Conservation (phyloP, 1,140 invertebrate species). For the Habropoda laboriosa region DNA sequence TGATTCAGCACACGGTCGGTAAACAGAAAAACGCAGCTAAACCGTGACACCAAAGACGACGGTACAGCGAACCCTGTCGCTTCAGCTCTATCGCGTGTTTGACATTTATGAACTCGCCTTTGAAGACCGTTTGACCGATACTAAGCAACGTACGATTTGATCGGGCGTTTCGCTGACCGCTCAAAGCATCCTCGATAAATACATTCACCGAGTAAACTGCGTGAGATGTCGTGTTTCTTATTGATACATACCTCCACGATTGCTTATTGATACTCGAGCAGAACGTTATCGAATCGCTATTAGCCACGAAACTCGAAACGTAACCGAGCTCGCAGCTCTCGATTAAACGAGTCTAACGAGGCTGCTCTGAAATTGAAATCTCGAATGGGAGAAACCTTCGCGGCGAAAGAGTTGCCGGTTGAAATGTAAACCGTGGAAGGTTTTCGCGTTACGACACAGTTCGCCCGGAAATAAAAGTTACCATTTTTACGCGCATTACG, state of each 20-base stretch:
- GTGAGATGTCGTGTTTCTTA: not conserved
- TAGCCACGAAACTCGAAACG: too few relatives aligned
- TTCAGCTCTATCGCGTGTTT: not conserved
- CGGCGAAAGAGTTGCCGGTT: not conserved
- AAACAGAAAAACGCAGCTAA: too few relatives aligned
- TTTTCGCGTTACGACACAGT: slow-evolving; percentile 22
- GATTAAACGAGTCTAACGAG: too few relatives aligned
- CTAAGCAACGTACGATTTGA: slow-evolving; percentile 20
- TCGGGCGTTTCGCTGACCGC: not conserved
- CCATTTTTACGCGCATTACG: slow-evolving; percentile 30
- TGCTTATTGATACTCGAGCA: not conserved
- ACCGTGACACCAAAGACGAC: not conserved
- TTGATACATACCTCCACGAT: too few relatives aligned
- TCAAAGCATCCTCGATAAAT: slow-evolving; percentile 18
- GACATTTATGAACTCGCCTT: slow-evolving; percentile 25
- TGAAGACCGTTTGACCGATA: slow-evolving; percentile 1
- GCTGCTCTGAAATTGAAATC: not conserved
- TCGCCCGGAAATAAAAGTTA: slow-evolving; percentile 56
- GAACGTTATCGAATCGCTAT: too few relatives aligned
- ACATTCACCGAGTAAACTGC: slow-evolving; percentile 9
- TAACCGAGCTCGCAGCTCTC: too few relatives aligned
- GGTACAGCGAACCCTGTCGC: not conserved
- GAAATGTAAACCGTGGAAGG: slow-evolving; percentile 39
- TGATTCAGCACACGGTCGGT: not conserved
- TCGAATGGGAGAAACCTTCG: not conserved